Base-by-base conservation (phyloP, 2,888 invertebrate species). In the Drosophila lutescens region DNA sequence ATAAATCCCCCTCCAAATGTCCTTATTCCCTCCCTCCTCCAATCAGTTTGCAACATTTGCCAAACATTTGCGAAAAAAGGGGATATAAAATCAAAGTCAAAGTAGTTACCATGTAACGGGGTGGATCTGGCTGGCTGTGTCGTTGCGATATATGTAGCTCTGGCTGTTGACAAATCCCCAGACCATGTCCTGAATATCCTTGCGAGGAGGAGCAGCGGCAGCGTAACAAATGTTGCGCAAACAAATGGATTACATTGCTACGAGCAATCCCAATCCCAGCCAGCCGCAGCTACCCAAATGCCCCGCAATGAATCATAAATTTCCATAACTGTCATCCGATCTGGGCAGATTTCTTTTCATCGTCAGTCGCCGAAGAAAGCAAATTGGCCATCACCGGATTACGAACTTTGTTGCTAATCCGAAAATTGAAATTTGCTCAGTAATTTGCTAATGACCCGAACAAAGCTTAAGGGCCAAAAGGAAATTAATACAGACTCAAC, bases 221-320 rank as follows among this genome's bases (percentile, higher is more conserved):
- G 77, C 76, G 80, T 87, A 79, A 81, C 83, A 87, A 86, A 86
- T 87, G 88, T 87, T 86, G 88, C 86, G 86, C 83, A 86, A 86
- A 83, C 80, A 86, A 88, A 87, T 87, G 83, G 78, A 80, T 87
- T 81, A 78, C 76, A 74, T 76, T 72, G 76, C 67, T 70, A 55
- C 71, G 74, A 71, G 10, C 26, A 10, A 34, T 10, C 8, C 40
- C 51, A 57, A 43, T 66, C 32, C 49, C 49, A 73, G 74, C 47
- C 32, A 34, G 20, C 12, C 20, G 1, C 68, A 62, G 58, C 70
- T 74, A 66, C 71, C 69, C 68, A 72, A 76, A 76, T 75, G 55
- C 49, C 60, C 62, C 58, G 36, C 66, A 77, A 87, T 86, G 79
- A 82, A 87, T 86, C 87, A 86, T 87, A 87, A 86, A 87, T 86